These are phyloP conservation scores for Amphipyra berbera DNA, from an alignment of 2,888 invertebrate genomes.

Conservation along the genomic window DNA sequence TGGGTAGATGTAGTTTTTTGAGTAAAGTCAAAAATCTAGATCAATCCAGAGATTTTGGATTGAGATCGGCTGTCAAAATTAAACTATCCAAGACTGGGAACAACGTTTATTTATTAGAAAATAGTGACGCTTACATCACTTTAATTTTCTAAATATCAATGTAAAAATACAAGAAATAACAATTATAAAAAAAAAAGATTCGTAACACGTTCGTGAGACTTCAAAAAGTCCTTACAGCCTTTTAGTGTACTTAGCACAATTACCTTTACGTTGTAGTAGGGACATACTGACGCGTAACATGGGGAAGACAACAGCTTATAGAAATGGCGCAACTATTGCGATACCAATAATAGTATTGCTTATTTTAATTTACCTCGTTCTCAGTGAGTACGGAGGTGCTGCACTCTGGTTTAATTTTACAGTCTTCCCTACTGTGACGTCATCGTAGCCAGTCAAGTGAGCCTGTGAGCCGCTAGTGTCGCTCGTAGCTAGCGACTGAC, in stretches of 20 bases:
- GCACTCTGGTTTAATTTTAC: neutral
- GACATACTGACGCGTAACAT: slow-evolving; percentile 5
- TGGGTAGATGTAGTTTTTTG: too few relatives aligned
- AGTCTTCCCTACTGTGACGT: slow-evolving; percentile 32
- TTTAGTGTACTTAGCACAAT: slow-evolving; percentile 48
- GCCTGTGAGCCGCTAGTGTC: neutral
- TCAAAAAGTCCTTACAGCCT: slow-evolving; percentile 50
- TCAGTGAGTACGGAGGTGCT: neutral
- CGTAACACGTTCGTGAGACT: slow-evolving; percentile 43
- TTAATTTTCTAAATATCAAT: slow-evolving; percentile 47
- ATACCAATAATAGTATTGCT: neutral
- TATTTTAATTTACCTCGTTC: neutral
- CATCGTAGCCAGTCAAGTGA: slow-evolving; percentile 1
- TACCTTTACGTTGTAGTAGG: slow-evolving; percentile 19
- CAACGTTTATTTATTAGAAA: slow-evolving; percentile 45
- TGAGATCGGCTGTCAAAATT: slow-evolving; percentile 17
- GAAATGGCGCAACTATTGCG: neutral
- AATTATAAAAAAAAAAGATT: slow-evolving; percentile 41
- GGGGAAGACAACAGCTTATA: slow-evolving; percentile 18
- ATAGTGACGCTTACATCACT: slow-evolving; percentile 42
- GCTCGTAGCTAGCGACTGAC: neutral
- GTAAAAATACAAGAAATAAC: slow-evolving; percentile 42
- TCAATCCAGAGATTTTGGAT: too few relatives aligned
- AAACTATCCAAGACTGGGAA: slow-evolving; percentile 40
- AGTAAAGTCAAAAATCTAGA: too few relatives aligned